Conservation (phyloP, 2,113 vertebrate species). For the Cyanistes caeruleus region DNA sequence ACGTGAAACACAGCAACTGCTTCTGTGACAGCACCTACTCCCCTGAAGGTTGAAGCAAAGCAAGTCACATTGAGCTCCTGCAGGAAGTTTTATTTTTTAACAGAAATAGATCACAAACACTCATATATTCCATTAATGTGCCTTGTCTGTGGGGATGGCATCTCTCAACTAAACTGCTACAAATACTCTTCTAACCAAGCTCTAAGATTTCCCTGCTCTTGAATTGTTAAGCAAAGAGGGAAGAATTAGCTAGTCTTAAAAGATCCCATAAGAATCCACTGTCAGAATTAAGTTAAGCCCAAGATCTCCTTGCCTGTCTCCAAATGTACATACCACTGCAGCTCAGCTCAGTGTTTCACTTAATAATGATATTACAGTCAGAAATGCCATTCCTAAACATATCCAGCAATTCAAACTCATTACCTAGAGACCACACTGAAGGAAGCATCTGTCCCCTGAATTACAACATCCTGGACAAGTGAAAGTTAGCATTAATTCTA, state of each 20-base stretch:
- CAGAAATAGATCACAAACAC: not conserved
- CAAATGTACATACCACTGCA: not conserved
- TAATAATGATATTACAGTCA: not conserved
- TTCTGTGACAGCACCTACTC: not conserved
- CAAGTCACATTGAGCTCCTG: not conserved
- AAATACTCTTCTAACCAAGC: not conserved
- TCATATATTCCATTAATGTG: not conserved
- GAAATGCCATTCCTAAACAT: not conserved
- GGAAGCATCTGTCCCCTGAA: not conserved
- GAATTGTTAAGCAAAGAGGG: not conserved
- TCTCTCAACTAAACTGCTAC: not conserved
- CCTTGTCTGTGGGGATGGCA: not conserved
- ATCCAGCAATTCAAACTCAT: not conserved
- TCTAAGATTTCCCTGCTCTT: not conserved
- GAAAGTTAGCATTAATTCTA: not conserved
- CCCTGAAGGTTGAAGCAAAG: not conserved
- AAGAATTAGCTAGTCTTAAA: constrained; percentile 1
- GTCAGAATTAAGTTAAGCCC: not conserved
- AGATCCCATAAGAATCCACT: not conserved
- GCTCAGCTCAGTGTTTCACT: not conserved
- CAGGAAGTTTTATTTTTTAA: not conserved
- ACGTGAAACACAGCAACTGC: not conserved
- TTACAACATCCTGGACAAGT: not conserved
- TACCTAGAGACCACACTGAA: not conserved
- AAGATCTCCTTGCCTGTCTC: not conserved